These are phyloP conservation scores for Malurus splendens DNA, from an alignment of 2,797 vertebrate species.

Conservation along the genomic window DNA sequence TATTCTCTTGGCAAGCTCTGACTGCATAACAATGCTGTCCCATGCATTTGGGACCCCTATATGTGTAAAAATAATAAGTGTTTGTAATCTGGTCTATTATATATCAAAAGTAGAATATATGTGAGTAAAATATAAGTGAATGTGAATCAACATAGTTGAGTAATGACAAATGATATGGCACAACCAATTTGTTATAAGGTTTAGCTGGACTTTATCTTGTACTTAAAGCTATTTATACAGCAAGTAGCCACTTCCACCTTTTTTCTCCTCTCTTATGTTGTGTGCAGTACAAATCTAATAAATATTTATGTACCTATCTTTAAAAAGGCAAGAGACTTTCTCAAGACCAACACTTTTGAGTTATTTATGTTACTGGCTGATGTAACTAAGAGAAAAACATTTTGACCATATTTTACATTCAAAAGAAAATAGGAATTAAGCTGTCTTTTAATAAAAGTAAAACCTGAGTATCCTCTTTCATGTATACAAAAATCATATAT, in stretches of 20 bases:
- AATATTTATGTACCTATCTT: not conserved
- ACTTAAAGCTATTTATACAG: not conserved
- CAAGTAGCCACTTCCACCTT: not conserved
- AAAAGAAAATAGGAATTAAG: not conserved
- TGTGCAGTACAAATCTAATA: not conserved
- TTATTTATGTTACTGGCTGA: not conserved
- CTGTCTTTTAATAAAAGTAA: not conserved
- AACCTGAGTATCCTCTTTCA: not conserved
- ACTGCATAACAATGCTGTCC: not conserved
- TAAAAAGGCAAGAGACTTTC: not conserved
- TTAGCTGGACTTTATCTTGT: not conserved
- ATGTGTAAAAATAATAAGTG: not conserved
- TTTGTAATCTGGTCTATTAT: not conserved
- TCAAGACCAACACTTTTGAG: not conserved
- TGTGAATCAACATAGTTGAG: not conserved
- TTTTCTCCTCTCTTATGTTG: not conserved
- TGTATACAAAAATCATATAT: not conserved
- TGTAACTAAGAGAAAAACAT: not conserved
- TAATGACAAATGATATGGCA: not conserved
- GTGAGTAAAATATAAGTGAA: not conserved
- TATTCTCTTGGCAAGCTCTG: not conserved
- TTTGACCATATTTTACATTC: not conserved
- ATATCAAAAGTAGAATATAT: not conserved
- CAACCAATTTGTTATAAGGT: not conserved
- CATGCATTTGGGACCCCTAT: not conserved